These are phyloP conservation scores for Condylura cristata DNA, from an alignment of 2,113 vertebrate species.

Conservation along the genomic window DNA sequence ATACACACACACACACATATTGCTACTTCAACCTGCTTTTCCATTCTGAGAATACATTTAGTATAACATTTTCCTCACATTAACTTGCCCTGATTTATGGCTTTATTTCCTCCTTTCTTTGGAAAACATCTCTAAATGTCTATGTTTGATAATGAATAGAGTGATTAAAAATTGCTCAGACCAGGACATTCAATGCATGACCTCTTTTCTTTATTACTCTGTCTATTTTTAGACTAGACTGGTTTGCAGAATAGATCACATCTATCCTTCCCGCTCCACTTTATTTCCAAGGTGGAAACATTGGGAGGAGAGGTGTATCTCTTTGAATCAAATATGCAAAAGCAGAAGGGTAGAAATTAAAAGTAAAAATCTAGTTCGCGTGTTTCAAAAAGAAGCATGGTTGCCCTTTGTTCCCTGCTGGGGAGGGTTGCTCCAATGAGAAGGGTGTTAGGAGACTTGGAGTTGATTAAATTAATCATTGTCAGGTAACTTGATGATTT, in stretches of 20 bases:
- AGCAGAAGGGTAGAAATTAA: neutral
- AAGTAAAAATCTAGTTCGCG: neutral
- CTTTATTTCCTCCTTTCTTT: neutral
- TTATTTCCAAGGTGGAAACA: neutral
- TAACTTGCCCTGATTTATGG: neutral
- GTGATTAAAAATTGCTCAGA: neutral
- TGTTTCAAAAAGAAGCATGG: neutral
- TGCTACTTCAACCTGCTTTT: neutral
- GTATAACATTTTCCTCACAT: neutral
- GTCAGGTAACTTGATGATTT: neutral
- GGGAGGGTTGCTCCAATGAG: neutral
- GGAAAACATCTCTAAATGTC: neutral
- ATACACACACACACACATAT: neutral
- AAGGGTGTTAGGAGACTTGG: neutral
- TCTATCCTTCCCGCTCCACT: neutral
- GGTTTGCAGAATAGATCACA: neutral
- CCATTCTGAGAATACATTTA: neutral
- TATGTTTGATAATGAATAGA: neutral
- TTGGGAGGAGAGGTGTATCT: neutral
- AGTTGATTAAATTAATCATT: neutral
- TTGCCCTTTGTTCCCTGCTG: neutral
- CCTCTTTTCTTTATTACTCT: neutral
- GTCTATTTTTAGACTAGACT: neutral
- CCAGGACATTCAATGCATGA: neutral
- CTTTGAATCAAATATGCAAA: neutral